Evolutionary conservation across 2,888 invertebrate genomes (phyloP), one percentile per base, ranked within the genome.

Genomic region (Zelleria hepariella): DNA sequence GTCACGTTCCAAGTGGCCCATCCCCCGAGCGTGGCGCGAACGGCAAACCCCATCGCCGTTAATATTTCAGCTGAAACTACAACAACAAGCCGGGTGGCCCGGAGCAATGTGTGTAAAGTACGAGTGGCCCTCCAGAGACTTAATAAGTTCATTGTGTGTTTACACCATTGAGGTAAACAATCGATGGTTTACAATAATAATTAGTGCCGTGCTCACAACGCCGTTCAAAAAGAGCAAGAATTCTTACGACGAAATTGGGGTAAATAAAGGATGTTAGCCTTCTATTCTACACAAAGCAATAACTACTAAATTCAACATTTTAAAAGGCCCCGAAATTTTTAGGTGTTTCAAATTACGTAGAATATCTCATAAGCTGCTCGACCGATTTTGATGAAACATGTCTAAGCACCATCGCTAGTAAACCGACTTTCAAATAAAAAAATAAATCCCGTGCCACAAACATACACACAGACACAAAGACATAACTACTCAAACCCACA

Each of bases 41-140:
- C 15, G 32, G 49, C 20, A 20, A 7, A 49, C 5, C n/a, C 49
- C 49, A 20, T 2, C 21, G 49, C 49, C 0, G 2, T 49, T 49
- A 49, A 49, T 49, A 49, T 49, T 49, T 49, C 49, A 49, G 49
- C 49, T 49, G 49, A 49, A 49, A 49, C 49, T 49, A 49, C 18
- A 49, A 21, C 49, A 20, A 20, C 5, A 15, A 20, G 49, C 49
- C 20, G 49, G 49, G 32, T 5, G 6, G 49, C 20, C 49, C 18
- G 21, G 20, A n/a, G 49, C 7, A 5, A 2, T 21, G 49, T 21
- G 49, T 18, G 20, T 20, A 7, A 18, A 49, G 49, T 49, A 15
- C 15, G 10, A 42, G 32, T 49, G 49, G 20, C 49, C 21, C 49
- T 42, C 32, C 10, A 10, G 49, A 7, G 49, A 18, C 49, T 49